These are phyloP conservation scores for Spea hammondii DNA, from an alignment of 2,797 vertebrate species.

Conservation along the genomic window DNA sequence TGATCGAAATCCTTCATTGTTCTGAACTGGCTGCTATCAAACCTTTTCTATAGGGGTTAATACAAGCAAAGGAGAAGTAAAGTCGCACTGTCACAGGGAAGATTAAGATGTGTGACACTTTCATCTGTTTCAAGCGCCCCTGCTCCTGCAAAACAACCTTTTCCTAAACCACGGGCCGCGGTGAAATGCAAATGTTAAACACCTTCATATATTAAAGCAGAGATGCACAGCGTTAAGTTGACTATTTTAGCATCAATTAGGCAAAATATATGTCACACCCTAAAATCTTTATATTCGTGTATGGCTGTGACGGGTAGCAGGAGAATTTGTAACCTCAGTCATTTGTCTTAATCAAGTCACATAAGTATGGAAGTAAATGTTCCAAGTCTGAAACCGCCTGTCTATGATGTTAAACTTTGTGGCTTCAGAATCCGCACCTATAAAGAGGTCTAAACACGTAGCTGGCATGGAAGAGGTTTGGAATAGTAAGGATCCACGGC, in stretches of 20 bases:
- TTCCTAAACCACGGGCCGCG: neutral
- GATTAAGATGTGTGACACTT: conserved; percentile 16
- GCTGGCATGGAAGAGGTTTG: too few relatives aligned
- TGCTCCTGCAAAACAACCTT: conserved; percentile 2
- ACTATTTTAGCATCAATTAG: conserved; percentile 44
- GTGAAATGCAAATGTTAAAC: conserved; percentile 13
- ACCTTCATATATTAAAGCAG: conserved; percentile 24
- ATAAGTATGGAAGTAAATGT: neutral
- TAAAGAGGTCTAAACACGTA: too few relatives aligned
- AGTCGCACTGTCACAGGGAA: neutral
- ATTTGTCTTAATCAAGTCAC: conserved; percentile 7
- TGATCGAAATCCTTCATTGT: too few relatives aligned
- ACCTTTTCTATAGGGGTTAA: too few relatives aligned
- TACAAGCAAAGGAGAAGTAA: too few relatives aligned
- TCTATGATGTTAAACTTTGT: too few relatives aligned
- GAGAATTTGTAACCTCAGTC: neutral
- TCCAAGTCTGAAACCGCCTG: neutral
- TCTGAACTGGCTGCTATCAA: too few relatives aligned
- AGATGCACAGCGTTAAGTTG: conserved; percentile 4
- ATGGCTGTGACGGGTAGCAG: neutral
- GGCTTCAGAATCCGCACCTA: too few relatives aligned
- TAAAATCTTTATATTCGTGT: conserved; percentile 18
- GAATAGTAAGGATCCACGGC: too few relatives aligned
- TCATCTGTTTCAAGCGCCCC: conserved; percentile 12
- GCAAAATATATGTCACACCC: conserved; percentile 6